Conservation (phyloP, 2,888 invertebrate genomes). For the Stegophylla sp. region DNA sequence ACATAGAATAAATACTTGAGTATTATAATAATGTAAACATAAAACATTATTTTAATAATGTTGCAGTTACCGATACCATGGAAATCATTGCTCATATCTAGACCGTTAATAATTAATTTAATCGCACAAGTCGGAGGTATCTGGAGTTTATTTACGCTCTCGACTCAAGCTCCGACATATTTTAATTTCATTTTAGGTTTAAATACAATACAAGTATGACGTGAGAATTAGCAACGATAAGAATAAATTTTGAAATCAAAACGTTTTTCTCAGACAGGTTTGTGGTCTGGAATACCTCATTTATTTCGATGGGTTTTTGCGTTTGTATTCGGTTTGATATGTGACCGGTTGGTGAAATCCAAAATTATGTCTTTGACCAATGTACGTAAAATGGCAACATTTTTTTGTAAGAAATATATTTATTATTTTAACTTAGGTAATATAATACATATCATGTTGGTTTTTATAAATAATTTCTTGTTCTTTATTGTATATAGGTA, state of each 20-base stretch:
- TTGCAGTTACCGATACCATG: constrained; percentile 70
- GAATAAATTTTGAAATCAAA: too few species aligned
- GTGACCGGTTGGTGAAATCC: constrained; percentile 70
- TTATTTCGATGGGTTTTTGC: constrained; percentile 61
- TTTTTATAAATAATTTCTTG: neutral
- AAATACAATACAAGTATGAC: constrained; percentile 71
- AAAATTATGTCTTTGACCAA: constrained; percentile 70
- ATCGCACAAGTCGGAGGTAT: constrained; percentile 73
- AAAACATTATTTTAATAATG: neutral
- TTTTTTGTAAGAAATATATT: constrained; percentile 67
- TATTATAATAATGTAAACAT: too few species aligned
- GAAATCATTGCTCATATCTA: constrained; percentile 70
- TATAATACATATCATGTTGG: neutral
- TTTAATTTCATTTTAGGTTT: constrained; percentile 75
- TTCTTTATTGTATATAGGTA: constrained; percentile 65
- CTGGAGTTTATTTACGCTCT: constrained; percentile 75
- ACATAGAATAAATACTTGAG: too few species aligned
- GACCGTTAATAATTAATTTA: constrained; percentile 72
- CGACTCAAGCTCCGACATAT: constrained; percentile 76
- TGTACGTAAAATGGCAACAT: constrained; percentile 72
- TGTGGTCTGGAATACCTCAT: constrained; percentile 62
- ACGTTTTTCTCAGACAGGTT: constrained; percentile 62
- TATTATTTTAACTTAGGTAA: neutral
- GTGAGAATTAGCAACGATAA: neutral
- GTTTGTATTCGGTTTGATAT: constrained; percentile 62